These are phyloP conservation scores for Palloptera scutellata DNA, from an alignment of 2,888 invertebrate genomes.

Conservation along the genomic window DNA sequence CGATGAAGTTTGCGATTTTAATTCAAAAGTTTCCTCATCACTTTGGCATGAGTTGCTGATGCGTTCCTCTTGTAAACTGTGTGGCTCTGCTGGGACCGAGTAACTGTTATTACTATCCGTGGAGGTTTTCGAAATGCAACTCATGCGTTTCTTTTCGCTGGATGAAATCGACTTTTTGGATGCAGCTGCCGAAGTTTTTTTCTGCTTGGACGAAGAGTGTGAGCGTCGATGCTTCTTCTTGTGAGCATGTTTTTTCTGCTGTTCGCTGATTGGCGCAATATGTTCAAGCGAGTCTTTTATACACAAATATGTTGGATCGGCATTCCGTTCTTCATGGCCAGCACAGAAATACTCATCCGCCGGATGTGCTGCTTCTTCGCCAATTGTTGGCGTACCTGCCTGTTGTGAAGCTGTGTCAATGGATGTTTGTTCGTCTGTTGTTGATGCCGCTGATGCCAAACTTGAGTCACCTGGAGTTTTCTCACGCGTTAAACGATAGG, in stretches of 20 bases:
- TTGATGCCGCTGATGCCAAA: slow-evolving; percentile 42
- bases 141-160: slow-evolving; percentile 59
- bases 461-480: slow-evolving; percentile 53
- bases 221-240: slow-evolving; percentile 44
- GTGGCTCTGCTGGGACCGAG: slow-evolving; percentile 29
- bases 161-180: slow-evolving; percentile 48
- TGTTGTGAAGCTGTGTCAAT: slow-evolving; percentile 38
- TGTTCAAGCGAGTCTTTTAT: slow-evolving; percentile 69
- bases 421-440: slow-evolving; percentile 45
- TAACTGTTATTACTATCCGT: slow-evolving; percentile 62
- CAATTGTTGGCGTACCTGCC: slow-evolving; percentile 37
- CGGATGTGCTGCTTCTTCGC: slow-evolving; percentile 68
- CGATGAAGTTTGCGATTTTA: slow-evolving; percentile 31
- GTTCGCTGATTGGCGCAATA: slow-evolving; percentile 55
- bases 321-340: slow-evolving; percentile 30
- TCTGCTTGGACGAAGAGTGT: slow-evolving; percentile 36
- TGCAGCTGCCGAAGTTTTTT: slow-evolving; percentile 29
- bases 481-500: slow-evolving; percentile 59
- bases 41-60: slow-evolving; percentile 47
- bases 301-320: slow-evolving; percentile 65
- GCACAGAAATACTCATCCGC: slow-evolving; percentile 74
- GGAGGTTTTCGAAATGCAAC: slow-evolving; percentile 63
- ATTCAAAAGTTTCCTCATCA: slow-evolving; percentile 48
- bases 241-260: slow-evolving; percentile 34
- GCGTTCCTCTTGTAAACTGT: slow-evolving; percentile 33